phyloP scores from a whole-genome alignment of 2,888 invertebrate genomes.

The Osmoderma eremita region DNA sequence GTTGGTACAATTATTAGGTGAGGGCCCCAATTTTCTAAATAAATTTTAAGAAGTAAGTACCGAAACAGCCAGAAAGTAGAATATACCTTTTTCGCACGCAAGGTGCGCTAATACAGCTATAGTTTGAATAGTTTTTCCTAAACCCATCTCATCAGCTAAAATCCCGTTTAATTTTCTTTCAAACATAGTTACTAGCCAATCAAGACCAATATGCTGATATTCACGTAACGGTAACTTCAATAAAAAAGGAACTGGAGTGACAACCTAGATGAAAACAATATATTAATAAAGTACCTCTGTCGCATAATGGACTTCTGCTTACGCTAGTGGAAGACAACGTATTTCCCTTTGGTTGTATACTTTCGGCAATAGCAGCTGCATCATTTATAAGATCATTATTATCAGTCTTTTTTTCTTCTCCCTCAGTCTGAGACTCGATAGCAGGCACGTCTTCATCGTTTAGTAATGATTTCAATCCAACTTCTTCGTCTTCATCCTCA shows the following conservation, averaged over 20 bases:
- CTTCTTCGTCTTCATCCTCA: conserved; percentile 62
- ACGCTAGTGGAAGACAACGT: conserved; percentile 93
- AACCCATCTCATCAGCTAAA: conserved; percentile 96
- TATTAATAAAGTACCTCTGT: conserved; percentile 49
- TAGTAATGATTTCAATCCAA: conserved; percentile 70
- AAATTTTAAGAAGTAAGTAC: neutral
- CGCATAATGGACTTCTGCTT: conserved; percentile 56
- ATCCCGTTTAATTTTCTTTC: conserved; percentile 95
- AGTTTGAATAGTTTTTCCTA: conserved; percentile 97
- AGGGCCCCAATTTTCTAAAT: conserved; percentile 91
- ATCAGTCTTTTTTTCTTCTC: conserved; percentile 62
- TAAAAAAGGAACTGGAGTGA: conserved; percentile 92
- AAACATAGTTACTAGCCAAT: conserved; percentile 97
- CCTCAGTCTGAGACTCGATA: conserved; percentile 53
- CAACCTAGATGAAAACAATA: conserved; percentile 69
- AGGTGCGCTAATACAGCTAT: conserved; percentile 93
- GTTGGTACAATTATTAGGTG: conserved; percentile 99
- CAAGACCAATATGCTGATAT: conserved; percentile 96
- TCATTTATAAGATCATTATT: conserved; percentile 84
- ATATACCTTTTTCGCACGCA: conserved; percentile 82
- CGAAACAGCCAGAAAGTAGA: neutral
- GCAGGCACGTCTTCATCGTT: conserved; percentile 62
- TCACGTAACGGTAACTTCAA: conserved; percentile 90
- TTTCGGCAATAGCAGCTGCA: conserved; percentile 93
- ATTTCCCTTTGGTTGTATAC: conserved; percentile 97